Base-by-base conservation (phyloP, 1,140 invertebrate genomes). In the Temnothorax longispinosus region DNA sequence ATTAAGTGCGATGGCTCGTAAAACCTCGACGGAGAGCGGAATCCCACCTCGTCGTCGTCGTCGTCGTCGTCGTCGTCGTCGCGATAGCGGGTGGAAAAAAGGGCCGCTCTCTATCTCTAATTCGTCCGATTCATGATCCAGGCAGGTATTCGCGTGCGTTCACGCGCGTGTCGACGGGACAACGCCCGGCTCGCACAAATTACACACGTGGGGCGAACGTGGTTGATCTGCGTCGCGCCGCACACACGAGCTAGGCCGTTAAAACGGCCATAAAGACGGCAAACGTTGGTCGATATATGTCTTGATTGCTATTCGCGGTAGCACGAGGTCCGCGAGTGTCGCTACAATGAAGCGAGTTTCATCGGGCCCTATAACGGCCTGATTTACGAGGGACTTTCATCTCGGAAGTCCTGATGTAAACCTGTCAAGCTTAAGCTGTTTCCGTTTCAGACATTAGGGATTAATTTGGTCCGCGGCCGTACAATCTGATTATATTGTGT, bases 281-380 rank as follows among this genome's bases (percentile, higher is more conserved):
- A 47, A 81, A 64, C 56, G 5, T 52, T 8, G 41, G 13, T n/a
- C 21, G 35, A 58, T 58, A 77, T 87, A 47, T 32, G 65, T 85
- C 87, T 89, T 85, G 85, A 89, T 89, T 88, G 65, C 58, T 54
- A 50, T n/a, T 60, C 27, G 54, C 41, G 52, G 52, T 64, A 6
- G 41, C 15, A 41, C 56, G 54, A 15, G 41, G 21, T 35, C 44
- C 21, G 6, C 32, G 41, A 18, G 13, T 3, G 5, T 69, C 72
- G 52, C 65, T 54, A 75, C 67, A 54, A 88, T 78, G 67, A 86
- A 75, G 13, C 67, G 64, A 76, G 38, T 1, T 4, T 18, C 44
- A 32, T 8, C 5, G 35, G 50, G 3, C 18, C 15, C 47, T 47
- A 10, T 47, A 10, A 47, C 11, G 35, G 10, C 35, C 27, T 82